phyloP scores from a whole-genome alignment of 2,797 vertebrate species.

The Hyperoplus lanceolatus region DNA sequence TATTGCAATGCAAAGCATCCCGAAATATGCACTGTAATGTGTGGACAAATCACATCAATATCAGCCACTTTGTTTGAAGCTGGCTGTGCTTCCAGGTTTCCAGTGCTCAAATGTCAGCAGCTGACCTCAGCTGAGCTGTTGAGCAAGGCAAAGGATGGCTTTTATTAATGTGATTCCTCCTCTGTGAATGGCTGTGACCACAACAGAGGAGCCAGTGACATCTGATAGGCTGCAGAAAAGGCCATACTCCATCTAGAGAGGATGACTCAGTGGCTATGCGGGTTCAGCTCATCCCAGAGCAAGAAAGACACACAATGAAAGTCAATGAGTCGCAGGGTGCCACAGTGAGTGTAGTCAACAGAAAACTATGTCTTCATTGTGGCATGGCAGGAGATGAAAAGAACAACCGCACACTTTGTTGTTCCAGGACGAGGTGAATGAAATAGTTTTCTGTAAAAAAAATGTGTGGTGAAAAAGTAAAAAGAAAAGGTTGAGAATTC shows the following conservation, averaged over 20 bases:
- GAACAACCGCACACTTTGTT: slow-evolving; percentile 39
- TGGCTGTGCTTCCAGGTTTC: slow-evolving; percentile 58
- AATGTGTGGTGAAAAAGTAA: slow-evolving; percentile 19
- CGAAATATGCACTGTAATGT: slow-evolving; percentile 14
- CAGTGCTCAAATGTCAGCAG: slow-evolving; percentile 69
- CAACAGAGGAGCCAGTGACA: slow-evolving; percentile 80
- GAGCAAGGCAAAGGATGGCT: slow-evolving; percentile 72
- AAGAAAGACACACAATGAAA: slow-evolving; percentile 62
- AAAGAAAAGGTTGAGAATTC: not conserved
- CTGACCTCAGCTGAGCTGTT: slow-evolving; percentile 61
- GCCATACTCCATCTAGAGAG: slow-evolving; percentile 69
- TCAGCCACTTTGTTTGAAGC: slow-evolving; percentile 61
- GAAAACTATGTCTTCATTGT: slow-evolving; percentile 58
- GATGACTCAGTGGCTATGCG: slow-evolving; percentile 73
- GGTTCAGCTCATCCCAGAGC: slow-evolving; percentile 64
- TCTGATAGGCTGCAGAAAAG: slow-evolving; percentile 79
- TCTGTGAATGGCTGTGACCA: slow-evolving; percentile 76
- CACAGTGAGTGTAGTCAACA: slow-evolving; percentile 60
- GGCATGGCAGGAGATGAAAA: slow-evolving; percentile 42
- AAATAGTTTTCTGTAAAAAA: slow-evolving; percentile 30
- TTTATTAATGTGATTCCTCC: slow-evolving; percentile 82
- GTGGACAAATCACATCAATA: slow-evolving; percentile 22
- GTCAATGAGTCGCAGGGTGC: slow-evolving; percentile 63
- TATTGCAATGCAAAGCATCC: slow-evolving; percentile 2
- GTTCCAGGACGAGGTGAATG: slow-evolving; percentile 43